Evolutionary conservation across 2,113 vertebrate genomes (phyloP), one percentile per base, ranked within the genome.

Genomic region (Xiphorhynchus elegans): DNA sequence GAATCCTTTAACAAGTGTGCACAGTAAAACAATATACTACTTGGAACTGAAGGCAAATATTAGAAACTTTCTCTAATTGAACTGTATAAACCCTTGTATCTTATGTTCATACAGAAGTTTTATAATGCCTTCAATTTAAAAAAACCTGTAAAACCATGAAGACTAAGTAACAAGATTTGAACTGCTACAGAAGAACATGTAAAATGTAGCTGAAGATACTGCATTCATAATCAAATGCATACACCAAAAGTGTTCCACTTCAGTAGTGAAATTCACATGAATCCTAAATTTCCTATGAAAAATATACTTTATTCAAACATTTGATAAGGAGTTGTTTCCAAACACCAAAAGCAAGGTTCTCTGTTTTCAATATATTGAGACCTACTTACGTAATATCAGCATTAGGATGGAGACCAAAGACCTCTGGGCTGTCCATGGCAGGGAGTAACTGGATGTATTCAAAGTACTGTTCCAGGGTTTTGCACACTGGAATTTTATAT

Each of bases 351-450:
- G 14, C 79, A 93, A 68, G 1, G 0, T 59, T 74, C 35, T 67
- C 46, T 19, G 8, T 29, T 64, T 88, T 81, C 53, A 75, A 2
- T 76, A 40, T 21, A 21, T 56, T 67, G 40, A 89, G 82, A 83
- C 17, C 52, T 53, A 96, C 98, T 97, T 94, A 98, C 98, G 95
- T 98, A 95, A 98, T 98, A 84, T 98, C 97, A 23, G 98, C 98
- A 33, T 98, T 98, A 50, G 98, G 96, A 82, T 98, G 98, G 33
- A 98, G 98, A 72, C 98, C 98, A 94, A 98, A 98, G 86, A 98
- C 98, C 89, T 98, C 97, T 6, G 98, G 98, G 78, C 95, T 98
- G 78, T 98, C 98, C 59, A 98, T 78, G 24, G 95, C 85, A 49
- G 98, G 98, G 66, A 98, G 88, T 25, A 96, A 97, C 85, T 98